Evolutionary conservation across 2,113 vertebrate species (phyloP), one percentile per base, ranked within the genome.

Genomic region (Gavia stellata): DNA sequence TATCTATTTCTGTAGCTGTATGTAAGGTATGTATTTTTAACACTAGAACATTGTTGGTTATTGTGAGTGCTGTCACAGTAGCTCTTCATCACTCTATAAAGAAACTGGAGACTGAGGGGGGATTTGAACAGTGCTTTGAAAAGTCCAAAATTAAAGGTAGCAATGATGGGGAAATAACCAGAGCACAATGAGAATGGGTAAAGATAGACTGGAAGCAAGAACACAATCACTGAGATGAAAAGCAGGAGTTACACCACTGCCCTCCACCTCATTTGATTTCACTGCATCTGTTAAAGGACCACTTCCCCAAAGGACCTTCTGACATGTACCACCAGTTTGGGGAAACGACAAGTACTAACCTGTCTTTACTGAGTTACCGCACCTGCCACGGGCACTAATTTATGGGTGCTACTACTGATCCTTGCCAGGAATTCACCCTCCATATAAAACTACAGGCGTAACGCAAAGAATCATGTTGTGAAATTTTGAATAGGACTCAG

Each of bases 341-440:
- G 21, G 18, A 94, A 89, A 79, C 3, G 6, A 72, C 7, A 67
- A n/a, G 14, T 31, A 73, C 38, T 31, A 67, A 52, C 9, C 16
- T 14, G 4, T 25, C 25, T 78, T 74, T 29, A 77, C 11, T 26
- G 31, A 86, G 28, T 49, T 58, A 73, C 8, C 19, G 44, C 0
- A 1, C 23, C 47, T 23, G 24, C 21, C 52, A 67, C 0, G 0
- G 40, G 56, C 10, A 17, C 9, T 53, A 55, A 67, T 71, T 74
- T 49, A 59, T 38, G 55, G 36, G 7, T 47, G 20, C 25, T 68
- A 55, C 21, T 55, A 33, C 23, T 75, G n/a, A 62, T 36, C 14
- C 4, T 29, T 67, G 29, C 23, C 45, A 78, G 26, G 14, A 88
- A 50, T 63, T 81, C 29, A 49, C 14, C 13, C 23, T 77, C 9